Evolutionary conservation across 2,797 vertebrate species (phyloP).

Genomic region (Eulemur albifrons): DNA sequence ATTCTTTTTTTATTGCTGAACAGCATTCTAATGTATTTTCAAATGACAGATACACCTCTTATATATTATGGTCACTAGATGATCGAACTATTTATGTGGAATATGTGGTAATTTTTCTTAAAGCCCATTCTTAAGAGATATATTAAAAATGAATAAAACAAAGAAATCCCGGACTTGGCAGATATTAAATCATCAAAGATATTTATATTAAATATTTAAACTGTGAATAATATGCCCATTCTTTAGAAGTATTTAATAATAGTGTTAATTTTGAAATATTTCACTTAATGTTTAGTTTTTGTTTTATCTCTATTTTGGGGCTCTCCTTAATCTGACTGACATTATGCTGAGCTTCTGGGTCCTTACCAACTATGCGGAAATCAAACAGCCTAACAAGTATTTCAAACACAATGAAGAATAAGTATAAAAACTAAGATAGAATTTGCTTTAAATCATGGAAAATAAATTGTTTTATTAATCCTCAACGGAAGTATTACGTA

Average conservation of each 20-base stretch:
- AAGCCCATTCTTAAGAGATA: not conserved
- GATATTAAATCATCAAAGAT: conserved; percentile 12
- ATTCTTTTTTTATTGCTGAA: not conserved
- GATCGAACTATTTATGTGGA: not conserved
- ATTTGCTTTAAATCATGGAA: not conserved
- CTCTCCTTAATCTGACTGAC: conserved; percentile 2
- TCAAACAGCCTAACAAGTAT: conserved; percentile 2
- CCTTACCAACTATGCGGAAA: conserved; percentile 30
- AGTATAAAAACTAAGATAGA: not conserved
- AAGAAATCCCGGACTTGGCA: not conserved
- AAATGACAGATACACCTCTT: not conserved
- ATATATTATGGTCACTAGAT: not conserved
- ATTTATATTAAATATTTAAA: not conserved
- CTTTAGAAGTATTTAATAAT: not conserved
- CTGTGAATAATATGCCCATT: not conserved
- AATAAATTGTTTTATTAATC: conserved; percentile 1
- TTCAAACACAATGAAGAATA: not conserved
- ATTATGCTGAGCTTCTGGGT: not conserved
- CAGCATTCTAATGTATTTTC: not conserved
- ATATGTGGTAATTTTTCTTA: not conserved
- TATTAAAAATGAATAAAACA: not conserved
- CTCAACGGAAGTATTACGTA: not conserved
- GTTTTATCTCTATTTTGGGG: conserved; percentile 21
- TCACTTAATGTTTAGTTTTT: conserved; percentile 12
- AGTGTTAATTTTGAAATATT: conserved; percentile 11